Evolutionary conservation across 2,888 invertebrate species (phyloP).

Genomic region (Marronus borbonicus): DNA sequence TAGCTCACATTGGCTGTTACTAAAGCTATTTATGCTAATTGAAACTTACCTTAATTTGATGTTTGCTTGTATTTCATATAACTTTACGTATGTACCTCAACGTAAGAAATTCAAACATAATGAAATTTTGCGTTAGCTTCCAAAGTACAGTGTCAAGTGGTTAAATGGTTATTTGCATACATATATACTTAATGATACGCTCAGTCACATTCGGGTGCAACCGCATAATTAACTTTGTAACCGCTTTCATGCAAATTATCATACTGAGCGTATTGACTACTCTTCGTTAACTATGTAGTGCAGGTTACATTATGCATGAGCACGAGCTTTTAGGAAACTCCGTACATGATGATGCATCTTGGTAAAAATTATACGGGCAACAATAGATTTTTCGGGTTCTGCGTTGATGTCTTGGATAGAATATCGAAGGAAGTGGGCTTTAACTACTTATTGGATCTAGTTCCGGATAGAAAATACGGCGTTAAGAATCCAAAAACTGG

Average conservation of each 20-base stretch:
- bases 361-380: conserved; percentile 82
- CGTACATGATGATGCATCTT: conserved; percentile 83
- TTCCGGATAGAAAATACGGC: conserved; percentile 80
- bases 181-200: not conserved
- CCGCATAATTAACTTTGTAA: not conserved
- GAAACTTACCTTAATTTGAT: no score
- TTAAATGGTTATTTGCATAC: conserved; percentile 11
- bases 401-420: conserved; percentile 81
- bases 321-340: conserved; percentile 74
- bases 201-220: not conserved
- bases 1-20: no score
- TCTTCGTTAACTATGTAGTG: conserved; percentile 15
- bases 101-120: not conserved
- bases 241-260: not conserved
- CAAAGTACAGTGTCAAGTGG: not conserved
- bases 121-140: not conserved
- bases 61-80: no score
- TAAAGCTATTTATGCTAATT: no score
- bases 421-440: conserved; percentile 80
- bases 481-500: conserved; percentile 76
- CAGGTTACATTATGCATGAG: conserved; percentile 48
- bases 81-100: not conserved
- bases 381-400: conserved; percentile 84
- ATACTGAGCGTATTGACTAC: conserved; percentile 37
- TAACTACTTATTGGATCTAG: conserved; percentile 80